A percentile compares a stretch with the other conserved stretches of the same genome.
Conservation (phyloP, 2,113 vertebrate species). For the Egretta garzetta region DNA sequence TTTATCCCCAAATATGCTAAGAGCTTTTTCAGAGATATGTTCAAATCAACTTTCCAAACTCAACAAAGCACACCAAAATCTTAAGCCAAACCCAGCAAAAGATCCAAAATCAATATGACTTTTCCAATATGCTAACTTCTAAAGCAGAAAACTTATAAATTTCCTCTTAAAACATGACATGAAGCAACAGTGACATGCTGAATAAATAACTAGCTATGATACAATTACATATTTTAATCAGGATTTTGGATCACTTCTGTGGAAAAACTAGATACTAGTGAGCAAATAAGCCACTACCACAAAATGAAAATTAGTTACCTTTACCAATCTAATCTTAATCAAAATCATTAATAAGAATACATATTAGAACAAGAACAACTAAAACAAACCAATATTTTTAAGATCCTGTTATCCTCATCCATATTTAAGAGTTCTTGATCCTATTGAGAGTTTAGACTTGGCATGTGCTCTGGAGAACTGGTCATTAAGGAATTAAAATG, state of each 20-base stretch:
- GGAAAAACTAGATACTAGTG: constrained; percentile 14
- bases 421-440: neutral
- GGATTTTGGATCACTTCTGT: constrained; percentile 36
- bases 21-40: constrained; percentile 13
- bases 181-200: constrained; percentile 38
- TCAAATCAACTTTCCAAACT: constrained; percentile 27
- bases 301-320: constrained; percentile 23
- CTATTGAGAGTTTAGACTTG: neutral
- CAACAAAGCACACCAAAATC: constrained; percentile 6
- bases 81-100: neutral
- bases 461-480: neutral
- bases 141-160: constrained; percentile 44
- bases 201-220: constrained; percentile 44
- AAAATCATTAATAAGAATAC: neutral
- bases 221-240: constrained; percentile 50
- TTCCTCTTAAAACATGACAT: constrained; percentile 34
- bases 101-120: constrained; percentile 56
- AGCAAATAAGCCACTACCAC: neutral
- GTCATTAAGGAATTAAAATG: neutral
- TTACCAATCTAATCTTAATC: neutral
- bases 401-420: neutral
- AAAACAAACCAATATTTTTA: neutral
- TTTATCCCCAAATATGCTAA: constrained; percentile 4
- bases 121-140: constrained; percentile 55
- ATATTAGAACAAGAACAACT: neutral